These are phyloP conservation scores for Leptopilina clavipes DNA, from an alignment of 1,140 invertebrate species.

Conservation along the genomic window DNA sequence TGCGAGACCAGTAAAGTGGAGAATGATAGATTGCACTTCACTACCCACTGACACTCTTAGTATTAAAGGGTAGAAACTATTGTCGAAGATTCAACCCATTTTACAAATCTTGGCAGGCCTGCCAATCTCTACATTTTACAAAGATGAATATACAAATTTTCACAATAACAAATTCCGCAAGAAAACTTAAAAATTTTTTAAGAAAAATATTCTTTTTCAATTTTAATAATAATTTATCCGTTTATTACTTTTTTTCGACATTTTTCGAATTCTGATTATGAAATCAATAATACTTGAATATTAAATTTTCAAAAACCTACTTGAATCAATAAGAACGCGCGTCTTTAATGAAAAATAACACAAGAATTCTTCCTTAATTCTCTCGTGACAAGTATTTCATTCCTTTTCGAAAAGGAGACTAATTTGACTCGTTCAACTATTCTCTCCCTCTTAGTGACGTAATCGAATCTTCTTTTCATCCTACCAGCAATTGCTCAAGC, in stretches of 20 bases:
- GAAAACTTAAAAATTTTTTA: too few species aligned
- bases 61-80: slow-evolving; percentile 48
- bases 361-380: neutral
- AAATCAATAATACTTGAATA: neutral
- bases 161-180: too few species aligned
- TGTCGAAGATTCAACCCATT: slow-evolving; percentile 36
- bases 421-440: slow-evolving; percentile 57
- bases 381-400: slow-evolving; percentile 37
- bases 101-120: neutral
- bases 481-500: slow-evolving; percentile 57
- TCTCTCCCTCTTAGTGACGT: slow-evolving; percentile 59
- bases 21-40: slow-evolving; percentile 58
- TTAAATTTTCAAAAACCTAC: neutral
- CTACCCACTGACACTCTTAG: slow-evolving; percentile 55
- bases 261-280: neutral
- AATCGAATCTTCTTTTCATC: slow-evolving; percentile 62
- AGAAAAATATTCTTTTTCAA: too few species aligned
- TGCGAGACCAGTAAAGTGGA: slow-evolving; percentile 37
- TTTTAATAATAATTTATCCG: too few species aligned
- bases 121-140: neutral
- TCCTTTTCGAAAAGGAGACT: slow-evolving; percentile 55
- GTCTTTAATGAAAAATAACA: slow-evolving; percentile 6
- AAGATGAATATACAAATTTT: too few species aligned
- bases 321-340: neutral
- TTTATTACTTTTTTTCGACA: too few species aligned